Base-by-base conservation (phyloP, 2,113 vertebrate genomes). In the Malurus cyaneus region DNA sequence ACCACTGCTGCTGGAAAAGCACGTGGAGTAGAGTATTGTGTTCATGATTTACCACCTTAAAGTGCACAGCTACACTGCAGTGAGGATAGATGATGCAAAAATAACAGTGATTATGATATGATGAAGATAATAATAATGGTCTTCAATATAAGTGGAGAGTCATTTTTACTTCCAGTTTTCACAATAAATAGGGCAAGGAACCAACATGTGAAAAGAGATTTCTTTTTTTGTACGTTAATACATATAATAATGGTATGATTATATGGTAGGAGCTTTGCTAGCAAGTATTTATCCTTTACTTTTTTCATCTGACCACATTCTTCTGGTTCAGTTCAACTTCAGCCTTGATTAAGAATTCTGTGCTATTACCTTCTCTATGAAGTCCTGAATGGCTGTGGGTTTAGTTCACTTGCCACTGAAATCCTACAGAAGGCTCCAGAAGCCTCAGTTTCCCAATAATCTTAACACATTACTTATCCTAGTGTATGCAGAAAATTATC, bases 271-370 rank as follows among this genome's bases (percentile, higher is more conserved):
- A 56, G 5, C 1, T 91, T 34, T 82, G 31, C 10, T 46, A 66
- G 53, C 7, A 78, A 66, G 59, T 47, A 49, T 62, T 88, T 61
- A 28, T 64, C 17, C 3, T 15, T 89, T 53, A 19, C 4, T 57
- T 87, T 87, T 92, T 87, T 41, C 6, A 52, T 89, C 88, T 90
- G 59, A 76, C 9, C 31, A 39, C n/a, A 23, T 52, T 88, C 6
- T 14, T 77, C 42, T 84, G 13, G 10, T 44, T 50, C 50, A 62
- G 44, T 44, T 82, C 60, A 66, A 3, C 39, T 65, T 92, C 62
- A 86, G 14, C 14, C n/a, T 72, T 59, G 16, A 52, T 54, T 70
- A 77, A 86, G 50, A 85, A 69, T 57, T 65, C 2, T n/a, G 0
- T 62, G 31, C 26, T 61, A 39, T 69, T 83, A 39, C 39, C 16